Conservation (phyloP, 37 sponge, comb jelly and placozoan species). For the Hormiphora californensis region DNA sequence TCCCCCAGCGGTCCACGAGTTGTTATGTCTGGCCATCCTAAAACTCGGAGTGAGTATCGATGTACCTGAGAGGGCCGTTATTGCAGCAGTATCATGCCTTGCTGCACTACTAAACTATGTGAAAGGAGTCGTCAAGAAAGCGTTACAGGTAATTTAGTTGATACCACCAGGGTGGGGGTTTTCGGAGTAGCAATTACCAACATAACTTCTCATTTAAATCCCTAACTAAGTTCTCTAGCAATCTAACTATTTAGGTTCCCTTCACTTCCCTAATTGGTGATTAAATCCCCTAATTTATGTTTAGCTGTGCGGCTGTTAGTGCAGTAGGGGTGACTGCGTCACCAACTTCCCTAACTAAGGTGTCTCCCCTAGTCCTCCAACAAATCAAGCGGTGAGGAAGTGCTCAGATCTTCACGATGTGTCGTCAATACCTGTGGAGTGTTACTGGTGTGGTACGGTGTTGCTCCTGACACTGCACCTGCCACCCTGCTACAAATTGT, state of each 20-base stretch:
- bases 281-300: too few relatives aligned
- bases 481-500: background rate
- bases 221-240: too few relatives aligned
- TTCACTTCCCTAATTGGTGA: too few relatives aligned
- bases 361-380: too few relatives aligned
- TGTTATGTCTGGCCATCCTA: conserved; percentile 3
- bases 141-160: background rate
- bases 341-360: too few relatives aligned
- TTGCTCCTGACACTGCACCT: background rate
- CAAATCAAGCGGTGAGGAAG: background rate
- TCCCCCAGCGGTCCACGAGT: conserved; percentile 8
- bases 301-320: too few relatives aligned
- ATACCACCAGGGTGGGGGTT: too few relatives aligned
- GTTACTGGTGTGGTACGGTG: conserved; percentile 37
- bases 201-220: too few relatives aligned
- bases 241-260: too few relatives aligned
- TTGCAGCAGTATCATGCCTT: background rate
- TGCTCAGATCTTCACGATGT: background rate
- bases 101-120: conserved; percentile 43
- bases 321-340: too few relatives aligned
- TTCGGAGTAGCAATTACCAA: too few relatives aligned
- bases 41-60: conserved; percentile 29
- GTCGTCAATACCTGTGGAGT: conserved; percentile 53
- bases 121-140: conserved; percentile 29
- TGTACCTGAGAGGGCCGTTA: background rate